Evolutionary conservation across 2,797 vertebrate genomes (phyloP), one percentile per base, ranked within the genome.

Genomic region (Gallinago solitaria): DNA sequence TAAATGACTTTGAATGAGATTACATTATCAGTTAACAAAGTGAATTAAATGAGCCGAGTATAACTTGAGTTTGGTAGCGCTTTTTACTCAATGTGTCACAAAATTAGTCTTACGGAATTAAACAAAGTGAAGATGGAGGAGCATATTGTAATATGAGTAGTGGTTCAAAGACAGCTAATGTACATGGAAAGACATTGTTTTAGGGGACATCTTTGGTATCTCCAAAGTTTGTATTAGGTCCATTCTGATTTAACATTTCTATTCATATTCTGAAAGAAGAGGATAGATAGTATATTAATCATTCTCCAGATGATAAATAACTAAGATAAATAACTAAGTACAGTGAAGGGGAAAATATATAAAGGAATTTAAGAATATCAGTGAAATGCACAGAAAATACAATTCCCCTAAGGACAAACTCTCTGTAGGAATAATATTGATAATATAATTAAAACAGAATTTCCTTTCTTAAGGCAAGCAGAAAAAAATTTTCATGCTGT

Each of bases 11-110:
- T 79, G 43, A 70, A 43, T 51, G 67, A 47, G 28, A 86, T 81
- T 86, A 75, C 6, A 67, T 67, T 91, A 86, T 83, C 48, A 88
- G 57, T 80, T 94, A 85, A 89, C 68, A 90, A 84, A 77, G 9
- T 7, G 39, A 86, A 67, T 33, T 80, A 88, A 92, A 90, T 1
- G 25, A 88, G 41, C 25, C 0, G 0, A 85, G 11, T 53, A 45
- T 43, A 91, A 51, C 13, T 57, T 77, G 17, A 75, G 21, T 79
- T 91, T 69, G 17, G 41, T 87, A 78, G 16, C 70, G 9, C 9
- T 69, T 87, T 94, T 83, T 63, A 73, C 12, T 69, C 41, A 67
- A 14, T 65, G 10, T 39, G 16, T 59, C 16, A 53, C n/a, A 76
- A 90, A 94, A 88, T 69, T 81, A 77, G 8, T 70, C 32, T 56